Evolutionary conservation across 2,113 vertebrate species (phyloP).

Genomic region (Platichthys flesus): DNA sequence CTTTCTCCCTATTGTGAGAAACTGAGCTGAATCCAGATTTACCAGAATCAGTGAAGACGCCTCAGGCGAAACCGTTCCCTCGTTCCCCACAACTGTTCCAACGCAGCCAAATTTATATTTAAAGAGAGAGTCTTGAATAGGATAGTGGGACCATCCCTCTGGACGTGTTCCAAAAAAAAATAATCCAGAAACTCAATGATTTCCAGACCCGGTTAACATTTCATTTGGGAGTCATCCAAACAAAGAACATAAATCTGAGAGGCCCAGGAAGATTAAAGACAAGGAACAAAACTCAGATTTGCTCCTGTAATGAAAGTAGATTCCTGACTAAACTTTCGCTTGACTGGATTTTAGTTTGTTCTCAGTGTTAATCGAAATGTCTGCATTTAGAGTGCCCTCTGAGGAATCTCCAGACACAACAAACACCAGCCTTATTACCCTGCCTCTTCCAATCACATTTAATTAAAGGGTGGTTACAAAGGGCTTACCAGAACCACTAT

Average conservation of each 20-base stretch:
- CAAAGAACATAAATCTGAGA: constrained; percentile 30
- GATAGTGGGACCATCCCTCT: constrained; percentile 53
- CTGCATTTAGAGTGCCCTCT: not conserved
- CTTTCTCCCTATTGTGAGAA: not conserved
- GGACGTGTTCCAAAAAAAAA: constrained; percentile 59
- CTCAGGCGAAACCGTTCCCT: constrained; percentile 28
- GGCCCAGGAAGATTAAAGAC: constrained; percentile 7
- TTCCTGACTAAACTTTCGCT: constrained; percentile 5
- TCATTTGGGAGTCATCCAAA: constrained; percentile 46
- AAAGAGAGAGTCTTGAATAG: constrained; percentile 54
- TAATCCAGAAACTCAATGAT: constrained; percentile 42
- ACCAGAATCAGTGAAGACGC: constrained; percentile 44
- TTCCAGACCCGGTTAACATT: constrained; percentile 53
- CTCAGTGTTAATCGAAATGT: not conserved
- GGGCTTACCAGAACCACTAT: constrained; percentile 93
- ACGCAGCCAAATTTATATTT: no score
- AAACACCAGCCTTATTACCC: not conserved
- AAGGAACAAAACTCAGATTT: constrained; percentile 20
- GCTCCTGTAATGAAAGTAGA: constrained; percentile 5
- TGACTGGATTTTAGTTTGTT: not conserved
- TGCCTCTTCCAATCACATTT: not conserved
- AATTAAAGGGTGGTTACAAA: constrained; percentile 4
- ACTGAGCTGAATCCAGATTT: constrained; percentile 12
- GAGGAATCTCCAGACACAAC: not conserved
- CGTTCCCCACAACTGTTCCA: not conserved